Base-by-base conservation (phyloP, 2,113 vertebrate species). In the Hippocampus zosterae region DNA sequence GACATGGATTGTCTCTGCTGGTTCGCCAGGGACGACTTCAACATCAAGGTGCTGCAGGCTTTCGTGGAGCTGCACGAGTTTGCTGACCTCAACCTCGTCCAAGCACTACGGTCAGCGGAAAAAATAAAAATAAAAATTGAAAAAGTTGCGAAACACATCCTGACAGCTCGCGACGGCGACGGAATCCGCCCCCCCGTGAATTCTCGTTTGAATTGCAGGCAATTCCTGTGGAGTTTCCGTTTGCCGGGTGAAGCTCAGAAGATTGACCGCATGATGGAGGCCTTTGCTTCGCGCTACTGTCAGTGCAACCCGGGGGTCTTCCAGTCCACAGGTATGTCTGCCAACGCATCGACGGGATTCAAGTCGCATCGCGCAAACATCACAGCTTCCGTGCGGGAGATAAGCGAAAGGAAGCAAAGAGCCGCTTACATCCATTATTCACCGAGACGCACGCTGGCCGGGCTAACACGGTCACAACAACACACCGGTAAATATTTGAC, bases 41-140 rank as follows among this genome's bases (percentile, higher is more conserved):
- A 99, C 87, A 95, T 99, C 87, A 96, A 94, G 88, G 97, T 99
- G 85, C 94, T 99, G 67, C 96, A 96, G 80, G 96, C 97, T 16
- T 99, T 99, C 76, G 97, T 99, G 74, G 96, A 98, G 88, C 95
- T 99, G 83, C 96, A 99, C 70, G 97, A 99, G 90, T 99, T 99
- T 90, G 96, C 96, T 10, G 96, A 99, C 88, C 94, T 99, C 85
- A 98, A 98, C 90, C 94, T 99, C 3, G 97, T 99, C 42, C 97
- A 99, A 84, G 97, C 96, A 10, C 93, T 99, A 90, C 92, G 97
- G 97, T 98, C 75, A 92, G 93, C 66, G 2, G 13, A 21, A 29
- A 29, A 0, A 0, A 3, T 0, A 29, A 29, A 29, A 29, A 29
- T 3, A 62, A 61, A n/a, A 12, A 64, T 0, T 2, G 2, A 29